These are phyloP conservation scores for Onthophagus sagittarius DNA, from an alignment of 2,888 invertebrate genomes.

Conservation along the genomic window DNA sequence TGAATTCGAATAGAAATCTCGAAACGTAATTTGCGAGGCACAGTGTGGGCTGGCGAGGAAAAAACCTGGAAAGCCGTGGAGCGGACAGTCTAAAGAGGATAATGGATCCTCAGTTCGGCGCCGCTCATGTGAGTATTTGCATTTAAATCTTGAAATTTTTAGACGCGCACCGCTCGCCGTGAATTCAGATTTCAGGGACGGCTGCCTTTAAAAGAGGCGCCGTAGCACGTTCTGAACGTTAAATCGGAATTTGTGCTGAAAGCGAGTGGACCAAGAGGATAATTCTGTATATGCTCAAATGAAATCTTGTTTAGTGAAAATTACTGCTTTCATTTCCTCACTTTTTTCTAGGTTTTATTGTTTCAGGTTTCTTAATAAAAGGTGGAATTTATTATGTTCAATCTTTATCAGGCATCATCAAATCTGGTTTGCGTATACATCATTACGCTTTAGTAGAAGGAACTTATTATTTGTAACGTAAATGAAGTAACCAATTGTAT, in stretches of 20 bases:
- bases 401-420: no score
- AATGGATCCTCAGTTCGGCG: conserved; percentile 3
- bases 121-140: conserved; percentile 13
- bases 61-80: neutral
- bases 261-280: neutral
- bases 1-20: neutral
- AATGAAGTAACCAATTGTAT: no score
- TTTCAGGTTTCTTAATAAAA: no score
- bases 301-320: neutral
- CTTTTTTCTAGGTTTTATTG: neutral
- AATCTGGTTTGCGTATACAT: no score
- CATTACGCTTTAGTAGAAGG: no score
- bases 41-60: neutral
- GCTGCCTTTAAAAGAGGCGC: neutral
- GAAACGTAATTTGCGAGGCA: neutral
- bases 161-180: neutral
- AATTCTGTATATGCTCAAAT: neutral
- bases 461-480: no score
- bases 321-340: neutral
- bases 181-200: neutral
- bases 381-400: no score
- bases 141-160: conserved; percentile 29
- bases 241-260: neutral
- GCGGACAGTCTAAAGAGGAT: conserved; percentile 10
- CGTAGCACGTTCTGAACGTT: neutral